Base-by-base conservation (phyloP, 2,888 invertebrate species). In the Cheilosia vernalis region DNA sequence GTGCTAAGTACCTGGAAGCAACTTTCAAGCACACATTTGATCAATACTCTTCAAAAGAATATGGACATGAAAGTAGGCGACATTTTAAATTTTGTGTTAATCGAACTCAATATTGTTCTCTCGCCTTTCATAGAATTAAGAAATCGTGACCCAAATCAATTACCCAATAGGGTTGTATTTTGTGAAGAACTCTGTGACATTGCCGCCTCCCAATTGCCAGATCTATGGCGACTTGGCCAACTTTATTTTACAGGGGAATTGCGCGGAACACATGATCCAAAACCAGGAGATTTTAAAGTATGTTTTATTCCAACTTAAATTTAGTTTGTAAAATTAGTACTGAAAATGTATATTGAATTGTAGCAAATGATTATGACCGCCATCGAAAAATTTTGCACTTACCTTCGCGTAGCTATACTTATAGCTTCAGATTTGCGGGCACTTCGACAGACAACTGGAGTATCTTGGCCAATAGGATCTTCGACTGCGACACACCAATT, bases 191-290 rank as follows among this genome's bases (percentile, higher is more conserved):
- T 97, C 40, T 96, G 96, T 84, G 95, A 95, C 72, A 93, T 96
- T 81, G 94, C 97, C 49, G 94, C 95, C 1, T 95, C 95, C 74
- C 94, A 95, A 87, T 94, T 99, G 90, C 97, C 97, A 40, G 97
- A 98, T 91, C 94, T 99, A 89, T 99, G 98, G 98, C 97, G 98
- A 90, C 94, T 99, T 1, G 98, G 99, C 0, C 96, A 98, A 89
- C 95, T 97, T 47, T 99, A 99, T 93, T 98, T 98, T 92, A 96
- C 96, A 4, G 97, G 97, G 7, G 97, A 98, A 90, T 92, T 98
- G 72, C 95, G 95, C 88, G 95, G 96, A 0, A 95, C 96, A 87
- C 94, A 95, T 13, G 95, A 95, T 90, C 94, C 95, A n/a, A 94
- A 96, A 67, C 96, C 96, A 79, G 93, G 94, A 0, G 94, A 95